Conservation (phyloP, 2,888 invertebrate genomes). For the Frankliniella fusca region DNA sequence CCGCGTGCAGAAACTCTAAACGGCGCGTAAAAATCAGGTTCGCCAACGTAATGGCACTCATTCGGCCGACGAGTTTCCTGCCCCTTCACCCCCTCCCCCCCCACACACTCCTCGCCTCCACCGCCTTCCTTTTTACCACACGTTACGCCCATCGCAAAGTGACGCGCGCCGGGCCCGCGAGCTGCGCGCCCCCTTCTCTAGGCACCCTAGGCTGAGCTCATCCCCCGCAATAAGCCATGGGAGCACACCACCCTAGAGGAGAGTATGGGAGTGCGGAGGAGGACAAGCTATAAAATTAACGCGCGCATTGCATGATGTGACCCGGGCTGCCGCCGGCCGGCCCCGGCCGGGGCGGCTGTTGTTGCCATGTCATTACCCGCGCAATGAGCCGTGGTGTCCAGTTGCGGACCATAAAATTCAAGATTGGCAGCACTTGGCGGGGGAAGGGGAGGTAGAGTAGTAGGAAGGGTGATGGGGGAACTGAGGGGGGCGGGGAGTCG, state of each 20-base stretch:
- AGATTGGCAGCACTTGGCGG: neutral
- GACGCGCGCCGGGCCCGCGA: too few relatives aligned
- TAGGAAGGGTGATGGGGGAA: neutral
- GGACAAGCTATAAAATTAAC: neutral
- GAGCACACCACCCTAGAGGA: too few relatives aligned
- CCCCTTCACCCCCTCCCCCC: too few relatives aligned
- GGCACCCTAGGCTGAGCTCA: too few relatives aligned
- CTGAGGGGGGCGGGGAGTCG: neutral
- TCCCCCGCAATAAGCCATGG: too few relatives aligned
- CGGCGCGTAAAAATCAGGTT: slow-evolving; percentile 11
- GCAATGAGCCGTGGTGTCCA: slow-evolving; percentile 3
- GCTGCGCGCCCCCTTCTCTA: too few relatives aligned
- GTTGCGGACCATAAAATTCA: slow-evolving; percentile 4
- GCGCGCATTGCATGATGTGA: neutral
- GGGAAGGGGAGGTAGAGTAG: neutral
- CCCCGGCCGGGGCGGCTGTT: neutral
- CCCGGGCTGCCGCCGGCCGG: neutral
- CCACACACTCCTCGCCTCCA: too few relatives aligned
- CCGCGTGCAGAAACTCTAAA: neutral
- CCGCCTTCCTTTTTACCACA: too few relatives aligned
- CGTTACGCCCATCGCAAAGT: too few relatives aligned
- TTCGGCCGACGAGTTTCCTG: neutral
- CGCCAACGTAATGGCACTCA: slow-evolving; percentile 7
- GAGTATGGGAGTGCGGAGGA: neutral
- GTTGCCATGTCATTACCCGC: neutral